Percentiles rank a stretch among this genome's conserved stretches.
Evolutionary conservation across 2,888 invertebrate species (phyloP).

Genomic region (Andrena minutula): DNA sequence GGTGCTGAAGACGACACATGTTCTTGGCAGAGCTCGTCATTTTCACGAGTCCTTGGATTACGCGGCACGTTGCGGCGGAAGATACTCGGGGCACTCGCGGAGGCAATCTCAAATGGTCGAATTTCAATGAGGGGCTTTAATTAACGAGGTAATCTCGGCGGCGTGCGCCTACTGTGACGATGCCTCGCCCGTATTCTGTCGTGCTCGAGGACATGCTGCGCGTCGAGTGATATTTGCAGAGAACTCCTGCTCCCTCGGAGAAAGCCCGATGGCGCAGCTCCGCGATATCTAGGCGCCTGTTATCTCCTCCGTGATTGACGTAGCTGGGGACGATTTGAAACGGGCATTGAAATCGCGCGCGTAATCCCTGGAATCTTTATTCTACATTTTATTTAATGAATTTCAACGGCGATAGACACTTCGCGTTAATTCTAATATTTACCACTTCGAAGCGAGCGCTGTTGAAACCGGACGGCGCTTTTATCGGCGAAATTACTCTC

Average conservation of each 20-base stretch:
- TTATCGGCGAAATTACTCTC: background rate
- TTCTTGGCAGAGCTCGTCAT: slow-evolving; percentile 10
- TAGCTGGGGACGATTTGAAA: background rate
- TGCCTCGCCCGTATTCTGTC: slow-evolving; percentile 32
- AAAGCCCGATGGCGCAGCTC: background rate
- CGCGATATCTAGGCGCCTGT: slow-evolving; percentile 9
- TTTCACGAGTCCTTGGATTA: slow-evolving; percentile 39
- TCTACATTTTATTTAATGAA: too few relatives aligned
- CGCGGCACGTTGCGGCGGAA: slow-evolving; percentile 28
- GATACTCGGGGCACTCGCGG: slow-evolving; percentile 20
- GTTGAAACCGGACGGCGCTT: background rate
- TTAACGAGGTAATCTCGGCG: slow-evolving; percentile 73
- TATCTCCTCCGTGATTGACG: slow-evolving; percentile 7
- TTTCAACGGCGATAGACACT: too few relatives aligned
- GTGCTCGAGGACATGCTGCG: background rate
- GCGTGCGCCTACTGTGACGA: background rate
- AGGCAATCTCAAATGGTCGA: slow-evolving; percentile 49
- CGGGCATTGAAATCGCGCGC: background rate
- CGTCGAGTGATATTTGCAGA: slow-evolving; percentile 22
- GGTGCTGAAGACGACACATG: slow-evolving; percentile 1
- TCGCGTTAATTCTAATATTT: background rate
- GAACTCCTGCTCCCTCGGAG: background rate
- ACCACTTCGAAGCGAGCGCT: background rate
- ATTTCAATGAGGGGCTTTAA: slow-evolving; percentile 72
- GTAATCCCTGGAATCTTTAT: background rate